Percentiles rank a stretch among this genome's conserved stretches.
These are phyloP conservation scores for Melanotaenia pygmaea DNA, from an alignment of 2,797 vertebrate species.

Conservation along the genomic window DNA sequence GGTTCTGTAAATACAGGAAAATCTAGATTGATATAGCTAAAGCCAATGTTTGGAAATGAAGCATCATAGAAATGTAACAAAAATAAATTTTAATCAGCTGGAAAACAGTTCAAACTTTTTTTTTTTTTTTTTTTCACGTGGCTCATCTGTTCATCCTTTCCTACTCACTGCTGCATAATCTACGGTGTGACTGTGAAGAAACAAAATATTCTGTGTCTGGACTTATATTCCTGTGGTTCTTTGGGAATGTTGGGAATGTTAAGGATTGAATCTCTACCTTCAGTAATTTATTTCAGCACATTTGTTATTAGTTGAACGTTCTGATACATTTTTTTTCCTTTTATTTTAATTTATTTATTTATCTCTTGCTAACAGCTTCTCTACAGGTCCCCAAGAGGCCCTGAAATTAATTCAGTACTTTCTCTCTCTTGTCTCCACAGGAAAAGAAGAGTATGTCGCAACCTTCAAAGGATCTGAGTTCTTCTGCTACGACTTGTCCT, in stretches of 20 bases:
- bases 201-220: neutral
- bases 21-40: too few relatives aligned
- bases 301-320: conserved; percentile 32
- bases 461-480: conserved; percentile 99
- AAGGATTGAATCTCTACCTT: neutral
- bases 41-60: neutral
- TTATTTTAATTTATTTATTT: conserved; percentile 17
- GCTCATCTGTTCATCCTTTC: neutral
- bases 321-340: neutral
- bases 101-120: neutral
- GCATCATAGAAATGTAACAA: neutral
- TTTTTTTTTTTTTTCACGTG: neutral
- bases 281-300: conserved; percentile 9
- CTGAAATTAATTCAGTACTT: conserved; percentile 56
- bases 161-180: neutral
- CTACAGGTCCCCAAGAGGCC: conserved; percentile 31
- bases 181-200: neutral
- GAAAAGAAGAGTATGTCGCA: conserved; percentile 97
- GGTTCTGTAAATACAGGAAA: neutral
- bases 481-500: conserved; percentile 99
- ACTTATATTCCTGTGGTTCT: neutral
- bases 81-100: neutral
- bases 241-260: neutral
- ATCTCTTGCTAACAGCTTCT: conserved; percentile 25
- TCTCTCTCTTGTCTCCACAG: conserved; percentile 82